Evolutionary conservation across 2,888 invertebrate species (phyloP).

Genomic region (Pollenia angustigena): DNA sequence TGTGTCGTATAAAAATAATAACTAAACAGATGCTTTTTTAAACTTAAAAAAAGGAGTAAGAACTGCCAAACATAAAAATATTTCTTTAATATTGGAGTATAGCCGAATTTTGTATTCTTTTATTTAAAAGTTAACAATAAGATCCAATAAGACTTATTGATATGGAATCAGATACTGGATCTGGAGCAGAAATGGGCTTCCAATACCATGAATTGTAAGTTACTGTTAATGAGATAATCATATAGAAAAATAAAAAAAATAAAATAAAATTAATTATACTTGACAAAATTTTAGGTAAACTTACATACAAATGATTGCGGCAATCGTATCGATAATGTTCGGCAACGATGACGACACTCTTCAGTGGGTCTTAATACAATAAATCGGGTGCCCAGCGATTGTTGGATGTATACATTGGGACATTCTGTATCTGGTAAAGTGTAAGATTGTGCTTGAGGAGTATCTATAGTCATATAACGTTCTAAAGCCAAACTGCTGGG

Average conservation of each 20-base stretch:
- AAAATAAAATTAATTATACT: neutral
- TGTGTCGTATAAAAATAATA: no score
- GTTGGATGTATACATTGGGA: conserved; percentile 90
- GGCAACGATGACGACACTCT: conserved; percentile 90
- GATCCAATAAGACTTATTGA: conserved; percentile 88
- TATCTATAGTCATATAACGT: conserved; percentile 90
- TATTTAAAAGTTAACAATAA: conserved; percentile 85
- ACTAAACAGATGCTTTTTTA: no score
- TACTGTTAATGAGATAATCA: conserved; percentile 84
- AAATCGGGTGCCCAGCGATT: conserved; percentile 89
- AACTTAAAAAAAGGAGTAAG: neutral
- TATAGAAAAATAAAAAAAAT: neutral
- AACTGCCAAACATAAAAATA: neutral
- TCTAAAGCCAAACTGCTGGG: conserved; percentile 91
- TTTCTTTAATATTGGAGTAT: neutral
- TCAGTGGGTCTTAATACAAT: conserved; percentile 90
- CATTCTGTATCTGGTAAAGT: conserved; percentile 92
- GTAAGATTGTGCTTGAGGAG: conserved; percentile 88
- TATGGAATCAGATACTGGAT: conserved; percentile 86
- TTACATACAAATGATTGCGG: conserved; percentile 91
- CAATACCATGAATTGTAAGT: conserved; percentile 92
- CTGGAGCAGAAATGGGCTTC: conserved; percentile 88
- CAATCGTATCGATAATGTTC: conserved; percentile 88
- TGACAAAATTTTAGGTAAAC: conserved; percentile 80
- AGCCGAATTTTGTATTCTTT: neutral